Conservation (phyloP, 2,113 vertebrate species). For the Protomyctophum bolini region DNA sequence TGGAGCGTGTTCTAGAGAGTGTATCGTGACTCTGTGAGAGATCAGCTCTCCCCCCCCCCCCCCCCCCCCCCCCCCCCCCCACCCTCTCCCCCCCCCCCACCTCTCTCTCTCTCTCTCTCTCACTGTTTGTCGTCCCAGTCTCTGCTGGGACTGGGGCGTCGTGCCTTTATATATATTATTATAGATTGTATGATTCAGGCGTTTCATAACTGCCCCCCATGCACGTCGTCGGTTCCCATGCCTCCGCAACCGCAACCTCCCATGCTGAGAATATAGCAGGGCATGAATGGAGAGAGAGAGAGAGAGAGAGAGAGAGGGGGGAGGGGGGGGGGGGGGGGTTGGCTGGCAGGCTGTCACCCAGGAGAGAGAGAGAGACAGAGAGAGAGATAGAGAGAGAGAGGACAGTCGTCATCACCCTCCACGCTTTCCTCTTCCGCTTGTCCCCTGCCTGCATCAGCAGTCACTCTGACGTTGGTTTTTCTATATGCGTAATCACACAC, state of each 20-base stretch:
- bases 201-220: slow-evolving; percentile 14
- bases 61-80: not conserved
- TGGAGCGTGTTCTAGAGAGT: too few relatives aligned
- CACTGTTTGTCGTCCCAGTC: not conserved
- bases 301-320: not conserved
- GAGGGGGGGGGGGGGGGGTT: slow-evolving; percentile 1
- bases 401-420: slow-evolving; percentile 29
- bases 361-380: not conserved
- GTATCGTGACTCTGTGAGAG: too few relatives aligned
- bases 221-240: not conserved
- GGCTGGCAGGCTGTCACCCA: not conserved
- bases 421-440: not conserved
- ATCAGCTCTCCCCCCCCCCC: not conserved
- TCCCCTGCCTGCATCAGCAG: too few relatives aligned
- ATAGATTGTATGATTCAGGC: slow-evolving; percentile 45
- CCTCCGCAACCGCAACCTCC: slow-evolving; percentile 16
- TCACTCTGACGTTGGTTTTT: too few relatives aligned
- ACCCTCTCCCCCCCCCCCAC: not conserved
- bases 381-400: not conserved
- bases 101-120: not conserved
- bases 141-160: not conserved
- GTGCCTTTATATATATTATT: too few relatives aligned
- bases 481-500: slow-evolving; percentile 37
- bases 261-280: slow-evolving; percentile 3
- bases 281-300: slow-evolving; percentile 15